Base-by-base conservation (phyloP, 2,797 vertebrate genomes). In the Mus spretus region DNA sequence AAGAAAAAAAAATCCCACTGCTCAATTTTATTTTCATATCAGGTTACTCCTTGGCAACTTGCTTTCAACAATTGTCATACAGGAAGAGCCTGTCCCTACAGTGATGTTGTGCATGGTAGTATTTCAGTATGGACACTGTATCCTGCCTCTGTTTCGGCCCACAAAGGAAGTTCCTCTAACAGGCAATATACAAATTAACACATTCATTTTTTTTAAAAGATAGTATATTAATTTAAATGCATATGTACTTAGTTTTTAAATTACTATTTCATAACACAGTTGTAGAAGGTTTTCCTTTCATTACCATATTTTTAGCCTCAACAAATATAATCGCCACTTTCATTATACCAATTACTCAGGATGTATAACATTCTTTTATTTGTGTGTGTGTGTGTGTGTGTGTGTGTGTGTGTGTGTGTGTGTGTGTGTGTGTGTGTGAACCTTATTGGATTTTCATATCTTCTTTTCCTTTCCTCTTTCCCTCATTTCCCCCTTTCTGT, bases 1-100 rank as follows among this genome's bases (percentile, higher is more conserved):
- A 84, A 57, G 7, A 31, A 88, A 37, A 44, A 12, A 90, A 12
- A 90, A 31, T 37, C 7, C 24, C 80, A n/a, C 50, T 37, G 6
- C 81, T 63, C 70, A 93, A 83, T 47, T 93, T 94, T 40, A 89
- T 93, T 94, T 96, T 94, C 89, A 87, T 26, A 93, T 83, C 26
- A 92, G 82, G 80, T 85, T 53, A 47, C 11, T 94, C 85, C 94
- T 94, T 53, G 37, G n/a, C n/a, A 61, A 89, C 3, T 96, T 93
- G n/a, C 63, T 92, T 80, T 87, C 19, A 57, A 37, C 13, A 34
- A 75, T 31, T 13, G n/a, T 65, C 50, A 34, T 4, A 34, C 0
- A 72, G 67, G 50, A 55, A 37, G 47, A 63, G 37, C 61, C 3
- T 93, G 20, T n/a, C 22, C 11, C 17, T n/a, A 65, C 8, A 37